Percentiles rank a stretch among this genome's conserved stretches.
These are phyloP conservation scores for Slavum lentiscoides DNA, from an alignment of 2,888 invertebrate genomes.

Conservation along the genomic window DNA sequence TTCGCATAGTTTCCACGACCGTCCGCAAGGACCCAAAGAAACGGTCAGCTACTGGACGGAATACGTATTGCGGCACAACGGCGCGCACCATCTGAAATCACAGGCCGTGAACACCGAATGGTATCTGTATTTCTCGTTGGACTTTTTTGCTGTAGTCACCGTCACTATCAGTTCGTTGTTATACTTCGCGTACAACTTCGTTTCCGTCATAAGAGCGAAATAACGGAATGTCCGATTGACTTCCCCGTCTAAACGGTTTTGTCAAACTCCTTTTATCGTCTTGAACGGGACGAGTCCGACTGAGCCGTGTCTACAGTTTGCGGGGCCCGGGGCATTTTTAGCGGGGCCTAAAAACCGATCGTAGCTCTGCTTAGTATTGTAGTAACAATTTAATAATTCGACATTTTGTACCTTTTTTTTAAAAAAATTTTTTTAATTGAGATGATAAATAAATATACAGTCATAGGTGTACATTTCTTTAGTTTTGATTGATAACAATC, in stretches of 20 bases:
- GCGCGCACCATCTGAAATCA: constrained; percentile 42
- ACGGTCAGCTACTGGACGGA: constrained; percentile 42
- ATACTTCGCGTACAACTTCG: neutral
- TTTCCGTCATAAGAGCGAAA: neutral
- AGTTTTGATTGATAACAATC: too few species aligned
- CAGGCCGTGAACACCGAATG: constrained; percentile 15
- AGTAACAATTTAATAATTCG: too few species aligned
- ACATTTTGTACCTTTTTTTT: too few species aligned
- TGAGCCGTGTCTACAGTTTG: too few species aligned
- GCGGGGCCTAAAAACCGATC: too few species aligned
- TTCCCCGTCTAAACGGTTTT: neutral
- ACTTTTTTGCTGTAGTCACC: neutral
- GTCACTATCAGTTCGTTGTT: neutral
- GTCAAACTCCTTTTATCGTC: neutral
- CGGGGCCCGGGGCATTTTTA: too few species aligned
- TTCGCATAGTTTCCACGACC: constrained; percentile 25
- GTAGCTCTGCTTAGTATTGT: too few species aligned
- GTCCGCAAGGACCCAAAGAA: constrained; percentile 28
- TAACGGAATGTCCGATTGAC: neutral
- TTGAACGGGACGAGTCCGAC: too few species aligned
- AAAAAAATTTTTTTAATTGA: too few species aligned
- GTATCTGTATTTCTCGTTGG: constrained; percentile 31
- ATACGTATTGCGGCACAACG: constrained; percentile 33
- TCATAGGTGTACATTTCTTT: too few species aligned
- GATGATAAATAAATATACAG: too few species aligned